Evolutionary conservation across 2,888 invertebrate genomes (phyloP).

Genomic region (Plagodis dolabraria): DNA sequence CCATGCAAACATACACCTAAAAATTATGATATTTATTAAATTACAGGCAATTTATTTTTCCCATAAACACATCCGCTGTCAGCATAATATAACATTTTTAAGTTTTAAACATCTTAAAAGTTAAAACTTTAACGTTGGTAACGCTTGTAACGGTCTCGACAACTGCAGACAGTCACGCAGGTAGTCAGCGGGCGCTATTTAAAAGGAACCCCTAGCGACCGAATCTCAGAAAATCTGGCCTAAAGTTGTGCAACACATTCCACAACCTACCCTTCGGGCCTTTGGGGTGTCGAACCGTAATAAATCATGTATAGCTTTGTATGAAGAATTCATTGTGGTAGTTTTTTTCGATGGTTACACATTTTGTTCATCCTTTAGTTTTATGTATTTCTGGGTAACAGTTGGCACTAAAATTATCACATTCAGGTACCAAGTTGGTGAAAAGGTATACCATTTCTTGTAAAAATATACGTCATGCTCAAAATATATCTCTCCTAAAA

Average conservation of each 20-base stretch:
- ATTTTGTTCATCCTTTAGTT: not conserved
- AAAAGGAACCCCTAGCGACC: slow-evolving; percentile 44
- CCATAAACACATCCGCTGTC: too few species aligned
- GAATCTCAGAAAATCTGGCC: slow-evolving; percentile 48
- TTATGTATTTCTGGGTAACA: not conserved
- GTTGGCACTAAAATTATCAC: slow-evolving; percentile 1
- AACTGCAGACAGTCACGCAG: slow-evolving; percentile 43
- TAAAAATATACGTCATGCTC: not conserved
- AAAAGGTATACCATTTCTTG: not conserved
- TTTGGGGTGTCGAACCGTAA: slow-evolving; percentile 35
- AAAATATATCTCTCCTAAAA: not conserved
- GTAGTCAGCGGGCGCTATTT: slow-evolving; percentile 50
- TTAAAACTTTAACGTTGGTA: too few species aligned
- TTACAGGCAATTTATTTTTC: too few species aligned
- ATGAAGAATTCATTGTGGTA: slow-evolving; percentile 13
- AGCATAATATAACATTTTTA: too few species aligned
- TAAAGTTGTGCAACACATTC: slow-evolving; percentile 56
- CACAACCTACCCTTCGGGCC: slow-evolving; percentile 41
- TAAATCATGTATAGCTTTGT: slow-evolving; percentile 30
- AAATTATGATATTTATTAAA: too few species aligned
- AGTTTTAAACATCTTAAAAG: too few species aligned
- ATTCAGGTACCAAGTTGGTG: slow-evolving; percentile 4
- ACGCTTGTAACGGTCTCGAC: too few species aligned
- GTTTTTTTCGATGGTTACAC: not conserved
- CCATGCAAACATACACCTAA: too few species aligned